Percentiles rank a stretch among this genome's conserved stretches.
Evolutionary conservation across 2,888 invertebrate genomes (phyloP).

Genomic region (Aspidapion aeneum): DNA sequence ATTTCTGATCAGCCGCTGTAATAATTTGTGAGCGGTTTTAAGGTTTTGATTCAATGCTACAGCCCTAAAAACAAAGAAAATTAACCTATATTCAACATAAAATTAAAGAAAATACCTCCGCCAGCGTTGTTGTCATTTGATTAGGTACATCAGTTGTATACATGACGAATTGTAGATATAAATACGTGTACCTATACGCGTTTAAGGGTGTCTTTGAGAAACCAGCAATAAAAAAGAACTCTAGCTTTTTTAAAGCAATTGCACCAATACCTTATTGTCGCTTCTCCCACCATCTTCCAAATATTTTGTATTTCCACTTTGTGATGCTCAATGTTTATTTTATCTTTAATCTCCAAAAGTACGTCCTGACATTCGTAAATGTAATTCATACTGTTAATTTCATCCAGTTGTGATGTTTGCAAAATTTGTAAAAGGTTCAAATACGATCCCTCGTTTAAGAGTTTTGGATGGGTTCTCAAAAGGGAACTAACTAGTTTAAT

Average conservation of each 20-base stretch:
- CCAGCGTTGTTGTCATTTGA: background rate
- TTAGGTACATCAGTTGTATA: background rate
- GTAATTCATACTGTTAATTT: conserved; percentile 26
- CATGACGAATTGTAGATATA: background rate
- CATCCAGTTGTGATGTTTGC: conserved; percentile 36
- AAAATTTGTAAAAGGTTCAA: conserved; percentile 44
- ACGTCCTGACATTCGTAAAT: conserved; percentile 27
- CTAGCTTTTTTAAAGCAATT: too few species aligned
- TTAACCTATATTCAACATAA: conserved; percentile 5
- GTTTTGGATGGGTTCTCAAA: conserved; percentile 46
- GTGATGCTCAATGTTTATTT: background rate
- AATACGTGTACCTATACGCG: too few species aligned
- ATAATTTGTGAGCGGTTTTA: conserved; percentile 45
- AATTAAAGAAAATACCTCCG: background rate
- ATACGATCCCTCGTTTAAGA: conserved; percentile 43
- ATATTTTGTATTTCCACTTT: conserved; percentile 22
- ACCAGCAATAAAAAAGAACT: too few species aligned
- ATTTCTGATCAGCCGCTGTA: conserved; percentile 45
- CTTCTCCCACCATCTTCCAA: conserved; percentile 29
- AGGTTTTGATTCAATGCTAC: conserved; percentile 50
- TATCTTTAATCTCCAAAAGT: conserved; percentile 18
- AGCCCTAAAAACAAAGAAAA: conserved; percentile 41
- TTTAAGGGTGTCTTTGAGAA: too few species aligned
- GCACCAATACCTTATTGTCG: conserved; percentile 27
- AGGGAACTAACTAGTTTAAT: conserved; percentile 44